phyloP scores from a whole-genome alignment of 1,140 invertebrate genomes.

The Rhynchophorus ferrugineus region DNA sequence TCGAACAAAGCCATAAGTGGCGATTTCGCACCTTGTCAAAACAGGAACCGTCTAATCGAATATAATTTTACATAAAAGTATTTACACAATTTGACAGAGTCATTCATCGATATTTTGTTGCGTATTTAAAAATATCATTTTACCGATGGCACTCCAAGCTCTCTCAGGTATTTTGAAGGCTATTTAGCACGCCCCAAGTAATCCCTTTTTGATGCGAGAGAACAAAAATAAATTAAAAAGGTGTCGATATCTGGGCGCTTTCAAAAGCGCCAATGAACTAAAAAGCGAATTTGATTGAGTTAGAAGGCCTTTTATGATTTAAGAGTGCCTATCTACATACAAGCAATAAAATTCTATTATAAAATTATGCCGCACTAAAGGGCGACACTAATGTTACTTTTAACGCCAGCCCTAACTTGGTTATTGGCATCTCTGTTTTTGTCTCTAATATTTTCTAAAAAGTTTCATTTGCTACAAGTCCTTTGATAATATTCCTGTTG shows the following conservation, averaged over 20 bases:
- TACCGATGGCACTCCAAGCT: slow-evolving; percentile 1
- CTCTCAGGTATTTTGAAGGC: not conserved
- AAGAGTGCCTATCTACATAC: slow-evolving; percentile 31
- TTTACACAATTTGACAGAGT: slow-evolving; percentile 24
- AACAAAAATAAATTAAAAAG: not conserved
- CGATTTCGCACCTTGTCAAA: slow-evolving; percentile 31
- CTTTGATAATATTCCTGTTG: slow-evolving; percentile 4
- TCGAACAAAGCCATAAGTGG: slow-evolving; percentile 24
- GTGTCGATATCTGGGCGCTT: slow-evolving; percentile 1
- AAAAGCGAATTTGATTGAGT: slow-evolving; percentile 30
- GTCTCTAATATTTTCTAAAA: slow-evolving; percentile 24
- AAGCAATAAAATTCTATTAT: slow-evolving; percentile 33
- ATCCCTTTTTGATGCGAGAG: not conserved
- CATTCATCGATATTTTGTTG: slow-evolving; percentile 14
- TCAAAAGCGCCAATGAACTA: slow-evolving; percentile 24
- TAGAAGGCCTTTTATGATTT: slow-evolving; percentile 28
- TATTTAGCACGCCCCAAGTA: not conserved
- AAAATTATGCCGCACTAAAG: slow-evolving; percentile 31
- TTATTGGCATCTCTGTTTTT: slow-evolving; percentile 25
- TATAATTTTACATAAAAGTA: slow-evolving; percentile 25
- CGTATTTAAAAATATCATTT: slow-evolving; percentile 10
- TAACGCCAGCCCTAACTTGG: slow-evolving; percentile 26
- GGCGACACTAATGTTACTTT: slow-evolving; percentile 31
- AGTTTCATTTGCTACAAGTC: slow-evolving; percentile 5
- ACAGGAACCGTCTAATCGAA: slow-evolving; percentile 22